phyloP scores from a whole-genome alignment of 2,888 invertebrate species.

The Thelaira solivaga region DNA sequence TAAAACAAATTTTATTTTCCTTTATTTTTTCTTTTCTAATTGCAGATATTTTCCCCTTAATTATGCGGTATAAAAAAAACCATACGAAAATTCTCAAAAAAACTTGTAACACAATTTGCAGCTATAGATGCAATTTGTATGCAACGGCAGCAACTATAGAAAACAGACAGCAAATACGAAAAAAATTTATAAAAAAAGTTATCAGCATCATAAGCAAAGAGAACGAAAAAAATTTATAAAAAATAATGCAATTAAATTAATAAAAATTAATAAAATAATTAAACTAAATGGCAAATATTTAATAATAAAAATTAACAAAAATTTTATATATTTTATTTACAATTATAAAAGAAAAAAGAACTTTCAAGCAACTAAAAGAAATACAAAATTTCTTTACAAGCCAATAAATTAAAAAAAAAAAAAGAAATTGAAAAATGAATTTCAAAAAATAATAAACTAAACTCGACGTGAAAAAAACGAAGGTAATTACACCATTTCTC shows the following conservation, averaged over 20 bases:
- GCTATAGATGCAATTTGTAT: constrained; percentile 52
- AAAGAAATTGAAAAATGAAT: too few species aligned
- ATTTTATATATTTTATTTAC: constrained; percentile 52
- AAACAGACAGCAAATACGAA: constrained; percentile 47
- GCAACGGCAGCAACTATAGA: constrained; percentile 46
- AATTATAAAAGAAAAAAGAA: constrained; percentile 41
- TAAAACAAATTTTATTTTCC: too few species aligned
- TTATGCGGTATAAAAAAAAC: constrained; percentile 51
- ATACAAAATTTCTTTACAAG: neutral
- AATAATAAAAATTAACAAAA: constrained; percentile 48
- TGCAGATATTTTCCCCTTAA: constrained; percentile 47
- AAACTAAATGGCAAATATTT: constrained; percentile 40
- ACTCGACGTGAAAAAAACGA: constrained; percentile 7
- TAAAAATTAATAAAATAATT: constrained; percentile 16
- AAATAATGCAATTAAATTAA: neutral
- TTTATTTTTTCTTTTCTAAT: constrained; percentile 7
- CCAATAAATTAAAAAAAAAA: neutral
- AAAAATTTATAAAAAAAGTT: constrained; percentile 22
- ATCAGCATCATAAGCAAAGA: constrained; percentile 30
- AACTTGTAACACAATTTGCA: constrained; percentile 22
- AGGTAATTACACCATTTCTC: too few species aligned
- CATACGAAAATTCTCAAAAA: constrained; percentile 28
- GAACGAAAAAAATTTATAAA: constrained; percentile 12
- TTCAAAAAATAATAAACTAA: neutral
- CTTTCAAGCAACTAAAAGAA: too few species aligned